These are phyloP conservation scores for Lissocephala sabroskyi DNA, from an alignment of 2,888 invertebrate species.

Conservation along the genomic window DNA sequence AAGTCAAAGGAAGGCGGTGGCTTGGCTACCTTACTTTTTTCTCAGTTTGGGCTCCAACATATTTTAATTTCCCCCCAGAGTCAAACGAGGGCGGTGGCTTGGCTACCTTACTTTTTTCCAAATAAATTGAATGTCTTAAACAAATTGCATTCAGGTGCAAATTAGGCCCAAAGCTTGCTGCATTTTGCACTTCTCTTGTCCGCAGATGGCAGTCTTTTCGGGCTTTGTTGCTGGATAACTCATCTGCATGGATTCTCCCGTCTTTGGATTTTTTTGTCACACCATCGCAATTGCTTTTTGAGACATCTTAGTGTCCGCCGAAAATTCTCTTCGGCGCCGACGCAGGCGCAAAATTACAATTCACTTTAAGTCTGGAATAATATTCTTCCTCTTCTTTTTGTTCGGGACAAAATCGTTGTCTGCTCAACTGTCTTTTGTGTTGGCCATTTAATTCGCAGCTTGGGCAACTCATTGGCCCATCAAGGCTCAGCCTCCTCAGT, in stretches of 20 bases:
- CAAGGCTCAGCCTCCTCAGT: slow-evolving; percentile 32
- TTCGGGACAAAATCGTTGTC: slow-evolving; percentile 41
- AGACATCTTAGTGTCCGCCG: no score
- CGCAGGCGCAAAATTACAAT: slow-evolving; percentile 46
- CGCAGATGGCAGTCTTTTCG: no score
- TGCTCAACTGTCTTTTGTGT: slow-evolving; percentile 16
- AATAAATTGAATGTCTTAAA: no score
- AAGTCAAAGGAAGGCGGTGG: slow-evolving; percentile 1
- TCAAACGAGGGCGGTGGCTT: slow-evolving; percentile 5
- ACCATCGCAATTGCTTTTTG: no score
- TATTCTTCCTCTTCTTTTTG: slow-evolving; percentile 19
- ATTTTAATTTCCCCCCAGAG: slow-evolving; percentile 60
- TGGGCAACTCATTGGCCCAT: slow-evolving; percentile 9
- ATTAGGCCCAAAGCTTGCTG: no score
- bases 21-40: slow-evolving; percentile 61
- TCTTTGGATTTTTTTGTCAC: slow-evolving; percentile 36
- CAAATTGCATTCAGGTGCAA: no score
- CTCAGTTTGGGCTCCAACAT: slow-evolving; percentile 69
- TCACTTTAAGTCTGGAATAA: slow-evolving; percentile 50
- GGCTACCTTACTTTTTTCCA: slow-evolving; percentile 16
- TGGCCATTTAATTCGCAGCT: slow-evolving; percentile 57
- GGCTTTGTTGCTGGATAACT: no score
- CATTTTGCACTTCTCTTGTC: no score
- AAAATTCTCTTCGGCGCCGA: no score
- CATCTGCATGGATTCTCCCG: no score